phyloP scores from a whole-genome alignment of 2,888 invertebrate species.

The Drosophila pseudotakahashii region DNA sequence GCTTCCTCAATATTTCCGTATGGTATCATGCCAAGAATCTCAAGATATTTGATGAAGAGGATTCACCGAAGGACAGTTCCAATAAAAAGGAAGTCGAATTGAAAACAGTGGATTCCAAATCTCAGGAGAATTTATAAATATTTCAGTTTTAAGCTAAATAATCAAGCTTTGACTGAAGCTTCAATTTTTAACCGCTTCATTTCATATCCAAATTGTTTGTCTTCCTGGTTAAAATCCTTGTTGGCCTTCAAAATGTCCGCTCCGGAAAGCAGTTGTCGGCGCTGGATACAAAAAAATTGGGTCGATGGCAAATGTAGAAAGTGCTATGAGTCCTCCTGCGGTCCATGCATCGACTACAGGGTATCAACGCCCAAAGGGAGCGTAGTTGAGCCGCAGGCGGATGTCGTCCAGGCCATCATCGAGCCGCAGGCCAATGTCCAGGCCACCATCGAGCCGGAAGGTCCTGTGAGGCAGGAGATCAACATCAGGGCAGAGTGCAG shows the following conservation, averaged over 20 bases:
- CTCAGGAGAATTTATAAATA: neutral
- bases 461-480: conserved; percentile 33
- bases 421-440: conserved; percentile 7
- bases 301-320: neutral
- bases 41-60: conserved; percentile 88
- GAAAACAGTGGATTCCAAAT: conserved; percentile 1
- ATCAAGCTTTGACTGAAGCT: neutral
- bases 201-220: neutral
- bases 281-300: conserved; percentile 15
- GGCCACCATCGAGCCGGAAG: conserved; percentile 35
- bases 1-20: conserved; percentile 87
- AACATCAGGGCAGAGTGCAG: conserved; percentile 39
- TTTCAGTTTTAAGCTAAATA: conserved; percentile 4
- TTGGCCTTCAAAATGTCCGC: conserved; percentile 39
- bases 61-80: neutral
- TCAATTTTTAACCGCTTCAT: neutral
- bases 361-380: neutral
- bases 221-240: neutral
- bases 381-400: neutral
- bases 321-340: conserved; percentile 49
- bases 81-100: conserved; percentile 16
- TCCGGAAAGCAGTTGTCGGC: conserved; percentile 49
- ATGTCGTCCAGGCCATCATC: conserved; percentile 3
- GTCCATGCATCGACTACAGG: conserved; percentile 48
- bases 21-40: conserved; percentile 88